phyloP scores from a whole-genome alignment of 2,797 vertebrate genomes.

The Semotilus atromaculatus region DNA sequence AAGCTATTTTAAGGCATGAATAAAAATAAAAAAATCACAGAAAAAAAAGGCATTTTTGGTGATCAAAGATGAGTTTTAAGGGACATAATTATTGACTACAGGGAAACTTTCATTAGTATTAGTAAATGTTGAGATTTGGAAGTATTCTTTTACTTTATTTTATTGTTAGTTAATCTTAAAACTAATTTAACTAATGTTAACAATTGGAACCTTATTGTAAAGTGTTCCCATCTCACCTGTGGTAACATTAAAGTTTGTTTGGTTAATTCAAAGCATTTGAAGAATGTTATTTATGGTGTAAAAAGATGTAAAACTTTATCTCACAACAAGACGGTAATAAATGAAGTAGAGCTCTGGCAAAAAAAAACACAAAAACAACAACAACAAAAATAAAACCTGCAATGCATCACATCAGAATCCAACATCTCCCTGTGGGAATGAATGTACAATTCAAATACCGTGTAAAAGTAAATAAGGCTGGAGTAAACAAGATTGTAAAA shows the following conservation, averaged over 20 bases:
- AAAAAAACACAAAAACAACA: neutral
- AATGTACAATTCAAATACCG: conserved; percentile 43
- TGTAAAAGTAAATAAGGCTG: conserved; percentile 29
- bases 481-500: conserved; percentile 23
- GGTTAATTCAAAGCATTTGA: neutral
- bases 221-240: neutral
- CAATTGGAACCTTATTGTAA: neutral
- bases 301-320: neutral
- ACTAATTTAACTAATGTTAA: too few species aligned
- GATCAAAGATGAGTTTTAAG: too few species aligned
- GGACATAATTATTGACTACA: too few species aligned
- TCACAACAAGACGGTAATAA: neutral
- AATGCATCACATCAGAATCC: conserved; percentile 23
- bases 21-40: too few species aligned
- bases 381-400: neutral
- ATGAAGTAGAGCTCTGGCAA: neutral
- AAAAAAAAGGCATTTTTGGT: too few species aligned
- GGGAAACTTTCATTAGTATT: neutral
- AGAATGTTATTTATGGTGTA: neutral
- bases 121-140: neutral
- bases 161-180: neutral
- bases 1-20: too few species aligned
- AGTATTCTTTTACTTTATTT: neutral
- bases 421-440: conserved; percentile 30
- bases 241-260: neutral